Base-by-base conservation (phyloP, 2,113 vertebrate genomes). In the Microtus richardsoni region DNA sequence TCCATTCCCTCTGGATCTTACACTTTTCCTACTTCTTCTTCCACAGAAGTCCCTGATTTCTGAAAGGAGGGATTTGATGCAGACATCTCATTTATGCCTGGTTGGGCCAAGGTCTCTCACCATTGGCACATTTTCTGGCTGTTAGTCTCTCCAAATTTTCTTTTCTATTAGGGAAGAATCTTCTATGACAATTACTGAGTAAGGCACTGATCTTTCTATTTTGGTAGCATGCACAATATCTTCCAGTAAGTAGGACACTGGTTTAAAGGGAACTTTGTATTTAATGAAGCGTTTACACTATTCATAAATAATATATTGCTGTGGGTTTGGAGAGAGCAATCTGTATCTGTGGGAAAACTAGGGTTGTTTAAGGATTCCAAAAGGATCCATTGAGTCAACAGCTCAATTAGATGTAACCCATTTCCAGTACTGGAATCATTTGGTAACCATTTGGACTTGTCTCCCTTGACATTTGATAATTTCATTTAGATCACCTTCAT, bases 261-360 rank as follows among this genome's bases (percentile, higher is more conserved):
- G 8, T 7, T 36, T 22, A 9, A 9, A 73, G 19, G 7, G 10
- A 39, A 8, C 70, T 22, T n/a, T 21, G 36, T 21, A 39, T 10
- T 39, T n/a, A 22, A 73, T 73, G n/a, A 39, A 1, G 4, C 39
- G 17, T 73, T 3, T 73, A 73, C 0, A 0, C 0, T 36, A 14
- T 33, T 70, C 68, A 70, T 36, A 70, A 70, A 70, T 70, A 36
- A 36, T 2, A 70, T 2, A 36, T 36, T 7, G 33, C 66, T 36
- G 0, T 68, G 14, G 68, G 2, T 70, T 39, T 73, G 19, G 19
- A 73, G 36, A 39, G 70, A 22, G 9, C 70, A 21, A 21, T 22
- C 19, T 9, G 39, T 36, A 36, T 14, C 33, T 14, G n/a, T 39
- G 19, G 70, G 19, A 73, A 73, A 19, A 70, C 14, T 70, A 36